A percentile compares a stretch with the other conserved stretches of the same genome.
Evolutionary conservation across 1,140 invertebrate species (phyloP).

Genomic region (Drosophila nigromelanica): DNA sequence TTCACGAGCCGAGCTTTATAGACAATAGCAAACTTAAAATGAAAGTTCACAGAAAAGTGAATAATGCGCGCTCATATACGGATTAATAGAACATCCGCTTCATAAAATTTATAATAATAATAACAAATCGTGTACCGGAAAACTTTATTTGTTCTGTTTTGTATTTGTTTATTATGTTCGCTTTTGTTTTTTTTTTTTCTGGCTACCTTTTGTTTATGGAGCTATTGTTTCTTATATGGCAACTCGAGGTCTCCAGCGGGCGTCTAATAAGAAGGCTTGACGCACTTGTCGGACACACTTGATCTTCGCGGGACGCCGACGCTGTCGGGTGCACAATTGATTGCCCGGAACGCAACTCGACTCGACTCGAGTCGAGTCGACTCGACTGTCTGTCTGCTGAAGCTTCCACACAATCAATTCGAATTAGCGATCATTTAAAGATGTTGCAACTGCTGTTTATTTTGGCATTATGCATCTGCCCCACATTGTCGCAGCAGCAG

Average conservation of each 20-base stretch:
- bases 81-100: conserved; percentile 21
- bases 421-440: conserved; percentile 65
- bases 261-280: conserved; percentile 23
- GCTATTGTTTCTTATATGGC: conserved; percentile 33
- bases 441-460: conserved; percentile 42
- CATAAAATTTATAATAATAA: conserved; percentile 1
- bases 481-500: conserved; percentile 18
- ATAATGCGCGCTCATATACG: not conserved
- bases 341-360: conserved; percentile 10
- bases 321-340: not conserved
- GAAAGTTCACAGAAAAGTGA: conserved; percentile 3
- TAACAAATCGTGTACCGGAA: conserved; percentile 15
- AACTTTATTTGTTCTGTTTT: conserved; percentile 19
- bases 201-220: conserved; percentile 18
- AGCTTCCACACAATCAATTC: conserved; percentile 46
- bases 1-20: not conserved
- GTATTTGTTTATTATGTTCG: too few species aligned
- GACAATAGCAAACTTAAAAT: conserved; percentile 8
- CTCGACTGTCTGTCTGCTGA: conserved; percentile 51
- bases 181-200: not conserved
- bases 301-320: conserved; percentile 24
- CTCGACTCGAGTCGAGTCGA: conserved; percentile 18
- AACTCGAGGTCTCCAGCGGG: conserved; percentile 9
- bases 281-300: conserved; percentile 15
- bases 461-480: conserved; percentile 24